Evolutionary conservation across 1,140 invertebrate genomes (phyloP), one percentile per base, ranked within the genome.

Genomic region (Trissolcus basalis): DNA sequence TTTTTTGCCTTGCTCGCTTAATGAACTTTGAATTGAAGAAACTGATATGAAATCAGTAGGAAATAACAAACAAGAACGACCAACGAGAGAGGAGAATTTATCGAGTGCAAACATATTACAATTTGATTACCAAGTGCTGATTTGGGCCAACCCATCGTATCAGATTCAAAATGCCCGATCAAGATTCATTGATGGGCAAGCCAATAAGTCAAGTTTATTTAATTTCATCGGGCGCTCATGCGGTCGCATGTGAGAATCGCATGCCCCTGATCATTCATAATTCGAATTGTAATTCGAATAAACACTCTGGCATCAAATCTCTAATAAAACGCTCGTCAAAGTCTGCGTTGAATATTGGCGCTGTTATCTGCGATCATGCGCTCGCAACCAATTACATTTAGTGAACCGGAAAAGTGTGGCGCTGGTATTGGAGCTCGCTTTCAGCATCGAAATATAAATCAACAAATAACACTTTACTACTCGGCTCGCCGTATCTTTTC

Each of bases 321-420:
- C 19, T 27, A 27, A 27, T 27, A 27, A 27, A 27, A 55, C 47
- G 36, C 65, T 65, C 65, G 70, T 63, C 69, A 74, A 65, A 54
- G n/a, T 41, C 64, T 63, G 63, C 56, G 72, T 73, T 60, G 65
- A 78, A 74, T 71, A 80, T 76, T 74, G 74, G 63, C 72, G 54
- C 78, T 73, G 75, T 81, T 85, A 83, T 85, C 82, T 83, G 53
- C 77, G 73, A 84, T 83, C 83, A 72, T 79, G 50, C 58, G 53
- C 79, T 69, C 69, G 80, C 81, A 86, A 85, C 86, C 86, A 87
- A 87, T 87, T 87, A 86, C 85, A 84, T 87, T 87, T 85, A 81
- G 81, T 80, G 81, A 82, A 83, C 83, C 83, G 84, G 85, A 87
- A 87, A 87, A 87, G 81, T 80, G 78, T 60, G 78, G 70, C 78